Evolutionary conservation across 2,888 invertebrate species (phyloP).

Genomic region (Sepioteuthis lessoniana): DNA sequence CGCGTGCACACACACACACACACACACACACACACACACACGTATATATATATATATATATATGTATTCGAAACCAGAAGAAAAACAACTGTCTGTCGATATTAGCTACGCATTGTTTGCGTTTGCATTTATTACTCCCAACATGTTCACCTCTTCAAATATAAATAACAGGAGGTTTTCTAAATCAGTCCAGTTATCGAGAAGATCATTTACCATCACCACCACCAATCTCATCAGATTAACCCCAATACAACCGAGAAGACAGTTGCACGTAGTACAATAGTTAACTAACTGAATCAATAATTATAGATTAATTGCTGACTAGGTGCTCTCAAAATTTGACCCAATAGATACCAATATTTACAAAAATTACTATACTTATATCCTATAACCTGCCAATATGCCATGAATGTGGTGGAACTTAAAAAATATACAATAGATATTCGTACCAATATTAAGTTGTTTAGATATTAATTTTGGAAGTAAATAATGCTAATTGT

Average conservation of each 20-base stretch:
- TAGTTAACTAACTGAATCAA: not conserved
- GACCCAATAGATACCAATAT: too few relatives aligned
- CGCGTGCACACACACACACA: not conserved
- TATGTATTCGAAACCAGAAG: not conserved
- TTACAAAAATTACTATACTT: too few relatives aligned
- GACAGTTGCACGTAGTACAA: not conserved
- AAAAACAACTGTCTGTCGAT: not conserved
- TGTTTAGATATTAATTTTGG: too few relatives aligned
- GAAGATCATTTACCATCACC: not conserved
- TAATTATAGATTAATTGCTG: not conserved
- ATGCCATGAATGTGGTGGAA: too few relatives aligned
- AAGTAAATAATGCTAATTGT: too few relatives aligned
- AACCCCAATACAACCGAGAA: not conserved
- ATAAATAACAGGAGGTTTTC: not conserved
- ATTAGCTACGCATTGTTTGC: not conserved
- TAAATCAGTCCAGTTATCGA: not conserved
- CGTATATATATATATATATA: not conserved
- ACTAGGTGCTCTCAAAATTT: not conserved
- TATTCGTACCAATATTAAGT: too few relatives aligned
- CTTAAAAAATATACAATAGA: too few relatives aligned
- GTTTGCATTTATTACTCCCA: not conserved
- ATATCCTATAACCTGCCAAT: too few relatives aligned
- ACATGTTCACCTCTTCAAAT: not conserved
- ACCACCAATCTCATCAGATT: not conserved
- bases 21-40: not conserved